phyloP scores from a whole-genome alignment of 1,140 invertebrate genomes.

The Brachionus rotundiformis region DNA sequence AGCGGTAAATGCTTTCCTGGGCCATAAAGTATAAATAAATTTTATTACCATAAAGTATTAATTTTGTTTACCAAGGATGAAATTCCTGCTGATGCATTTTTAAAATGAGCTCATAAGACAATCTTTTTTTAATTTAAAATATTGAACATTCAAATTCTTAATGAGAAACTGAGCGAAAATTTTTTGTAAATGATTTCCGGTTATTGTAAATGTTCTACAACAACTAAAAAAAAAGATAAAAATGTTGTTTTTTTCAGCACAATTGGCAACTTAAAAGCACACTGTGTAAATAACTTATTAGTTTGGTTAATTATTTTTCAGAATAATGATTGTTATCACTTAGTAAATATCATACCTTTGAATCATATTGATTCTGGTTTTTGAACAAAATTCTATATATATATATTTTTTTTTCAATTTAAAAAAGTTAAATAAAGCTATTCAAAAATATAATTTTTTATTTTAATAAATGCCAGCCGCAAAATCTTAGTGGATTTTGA shows the following conservation, averaged over 20 bases:
- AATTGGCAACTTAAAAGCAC: background rate
- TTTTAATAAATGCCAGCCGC: background rate
- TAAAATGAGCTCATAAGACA: background rate
- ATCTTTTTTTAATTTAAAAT: background rate
- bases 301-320: background rate
- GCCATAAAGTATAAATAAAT: background rate
- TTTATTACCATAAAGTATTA: no score
- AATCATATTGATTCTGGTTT: background rate
- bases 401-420: background rate
- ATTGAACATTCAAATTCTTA: background rate
- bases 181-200: slow-evolving; percentile 34
- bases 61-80: background rate
- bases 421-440: background rate
- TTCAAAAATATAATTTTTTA: background rate
- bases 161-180: background rate
- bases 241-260: background rate
- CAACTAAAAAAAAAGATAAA: background rate
- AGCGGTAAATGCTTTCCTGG: background rate
- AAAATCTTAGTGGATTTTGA: background rate
- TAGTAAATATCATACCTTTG: background rate
- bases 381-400: background rate
- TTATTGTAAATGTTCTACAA: slow-evolving; percentile 10
- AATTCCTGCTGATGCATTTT: background rate
- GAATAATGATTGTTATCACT: background rate
- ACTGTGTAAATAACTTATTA: background rate